Evolutionary conservation across 2,113 vertebrate species (phyloP).

Genomic region (Phocoena sinus): DNA sequence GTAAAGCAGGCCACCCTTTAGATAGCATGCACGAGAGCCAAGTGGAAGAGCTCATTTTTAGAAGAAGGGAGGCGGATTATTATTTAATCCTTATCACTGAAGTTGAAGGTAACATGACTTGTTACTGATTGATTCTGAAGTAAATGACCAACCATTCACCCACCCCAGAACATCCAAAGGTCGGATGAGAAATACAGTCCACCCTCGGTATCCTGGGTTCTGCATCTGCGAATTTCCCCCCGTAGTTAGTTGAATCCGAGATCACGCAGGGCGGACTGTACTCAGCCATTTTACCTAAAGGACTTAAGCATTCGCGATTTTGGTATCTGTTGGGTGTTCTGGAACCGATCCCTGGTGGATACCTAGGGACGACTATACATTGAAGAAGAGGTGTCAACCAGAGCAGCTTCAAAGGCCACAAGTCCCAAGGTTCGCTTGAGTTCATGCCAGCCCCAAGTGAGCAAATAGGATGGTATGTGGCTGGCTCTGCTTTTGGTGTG

Average conservation of each 20-base stretch:
- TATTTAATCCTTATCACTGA: background rate
- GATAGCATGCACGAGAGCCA: background rate
- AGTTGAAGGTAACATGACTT: constrained; percentile 15
- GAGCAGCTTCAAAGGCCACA: background rate
- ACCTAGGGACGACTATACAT: background rate
- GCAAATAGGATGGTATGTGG: background rate
- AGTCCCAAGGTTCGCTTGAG: background rate
- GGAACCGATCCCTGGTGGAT: background rate
- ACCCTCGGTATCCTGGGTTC: background rate
- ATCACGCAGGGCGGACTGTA: background rate
- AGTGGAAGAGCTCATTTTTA: background rate
- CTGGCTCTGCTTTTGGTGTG: background rate
- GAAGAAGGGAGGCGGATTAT: background rate
- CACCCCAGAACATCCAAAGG: constrained; percentile 1
- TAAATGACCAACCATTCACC: constrained; percentile 33
- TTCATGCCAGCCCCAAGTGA: background rate
- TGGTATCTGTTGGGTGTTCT: background rate
- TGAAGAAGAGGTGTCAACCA: background rate
- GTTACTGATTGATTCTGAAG: constrained; percentile 21
- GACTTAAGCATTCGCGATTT: background rate
- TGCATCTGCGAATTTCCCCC: background rate
- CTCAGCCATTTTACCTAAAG: background rate
- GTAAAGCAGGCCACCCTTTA: background rate
- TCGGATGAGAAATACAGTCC: constrained; percentile 7
- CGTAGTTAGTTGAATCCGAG: background rate